phyloP scores from a whole-genome alignment of 2,797 vertebrate species.

The Halcyon smyrnensis region DNA sequence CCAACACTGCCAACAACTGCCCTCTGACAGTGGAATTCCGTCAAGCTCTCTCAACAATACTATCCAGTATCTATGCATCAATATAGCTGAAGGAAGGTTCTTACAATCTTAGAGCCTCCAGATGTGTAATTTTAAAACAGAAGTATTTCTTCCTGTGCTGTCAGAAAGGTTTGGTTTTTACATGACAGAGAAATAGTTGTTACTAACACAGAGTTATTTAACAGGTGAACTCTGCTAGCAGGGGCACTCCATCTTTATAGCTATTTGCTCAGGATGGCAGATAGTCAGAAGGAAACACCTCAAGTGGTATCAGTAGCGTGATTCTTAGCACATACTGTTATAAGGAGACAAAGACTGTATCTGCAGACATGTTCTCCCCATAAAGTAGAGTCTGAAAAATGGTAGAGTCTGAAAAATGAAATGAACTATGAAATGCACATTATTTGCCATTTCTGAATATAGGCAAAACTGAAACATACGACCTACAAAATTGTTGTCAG shows the following conservation, averaged over 20 bases:
- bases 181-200: neutral
- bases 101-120: neutral
- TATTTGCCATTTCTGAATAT: neutral
- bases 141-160: neutral
- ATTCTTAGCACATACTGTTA: neutral
- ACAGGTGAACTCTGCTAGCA: neutral
- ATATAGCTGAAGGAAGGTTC: neutral
- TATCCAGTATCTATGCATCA: neutral
- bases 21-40: neutral
- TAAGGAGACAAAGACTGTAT: neutral
- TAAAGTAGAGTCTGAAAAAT: neutral
- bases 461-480: neutral
- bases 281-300: neutral
- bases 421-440: neutral
- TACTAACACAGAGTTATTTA: neutral
- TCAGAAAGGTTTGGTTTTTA: neutral
- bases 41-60: neutral
- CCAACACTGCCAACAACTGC: neutral
- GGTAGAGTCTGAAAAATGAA: neutral
- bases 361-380: neutral
- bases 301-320: neutral
- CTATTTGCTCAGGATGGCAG: neutral
- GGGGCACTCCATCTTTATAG: neutral
- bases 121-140: fast-evolving
- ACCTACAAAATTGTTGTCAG: neutral